Base-by-base conservation (phyloP, 1,140 invertebrate genomes). In the Plectrocnemia conspersa region DNA sequence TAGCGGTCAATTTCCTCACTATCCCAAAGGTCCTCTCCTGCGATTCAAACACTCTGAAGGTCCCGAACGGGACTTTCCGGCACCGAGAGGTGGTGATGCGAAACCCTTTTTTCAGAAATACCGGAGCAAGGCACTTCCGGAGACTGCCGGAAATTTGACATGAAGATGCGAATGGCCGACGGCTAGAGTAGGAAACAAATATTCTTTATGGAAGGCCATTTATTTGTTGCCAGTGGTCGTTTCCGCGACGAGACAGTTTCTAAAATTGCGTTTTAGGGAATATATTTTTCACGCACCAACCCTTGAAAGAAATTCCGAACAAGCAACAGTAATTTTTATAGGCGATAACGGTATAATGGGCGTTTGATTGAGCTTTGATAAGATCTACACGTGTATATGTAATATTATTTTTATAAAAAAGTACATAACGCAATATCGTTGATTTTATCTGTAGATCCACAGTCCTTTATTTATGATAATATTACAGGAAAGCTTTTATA, bases 181-280 rank as follows among this genome's bases (percentile, higher is more conserved):
- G 44, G 44, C 44, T 24, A 32, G 44, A 23, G 23, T 29, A 48
- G 46, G 46, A 48, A 48, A 48, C 46, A 48, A 48, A 48, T 48
- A 48, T 48, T 48, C 32, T 48, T 48, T 48, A 48, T 48, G 46
- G 27, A 18, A 29, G 29, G 7, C 27, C 46, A 48, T 48, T 48
- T 48, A 48, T 48, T 48, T 48, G 46, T 48, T 48, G 15, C 46
- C 46, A 19, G 29, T 23, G 46, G 46, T 35, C 32, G 46, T 48
- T 48, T 48, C 46, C 46, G 46, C 18, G 29, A 10, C 5, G 32
- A 19, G 46, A 48, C 46, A 48, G 46, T 48, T 36, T 10, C 46
- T 15, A 22, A 48, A 48, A 48, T 48, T 48, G 32, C 32, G 32
- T 48, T 48, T 25, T n/a, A n/a, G n/a, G n/a, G n/a, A n/a, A n/a